These are phyloP conservation scores for Gymnoscopelus microlampas DNA, from an alignment of 2,797 vertebrate genomes.

Conservation along the genomic window DNA sequence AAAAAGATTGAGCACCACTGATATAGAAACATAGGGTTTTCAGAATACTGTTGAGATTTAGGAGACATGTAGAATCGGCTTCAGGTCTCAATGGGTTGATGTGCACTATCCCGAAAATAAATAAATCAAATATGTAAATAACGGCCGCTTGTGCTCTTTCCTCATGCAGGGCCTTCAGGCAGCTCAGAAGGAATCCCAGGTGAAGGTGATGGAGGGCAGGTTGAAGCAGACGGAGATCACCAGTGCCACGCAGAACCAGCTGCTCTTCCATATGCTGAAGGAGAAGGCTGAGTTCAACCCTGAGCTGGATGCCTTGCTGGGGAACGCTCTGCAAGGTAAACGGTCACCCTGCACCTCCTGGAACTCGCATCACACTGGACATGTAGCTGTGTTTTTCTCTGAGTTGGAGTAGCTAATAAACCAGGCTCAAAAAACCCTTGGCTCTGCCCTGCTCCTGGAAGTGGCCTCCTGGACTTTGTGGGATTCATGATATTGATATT, in stretches of 20 bases:
- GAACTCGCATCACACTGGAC: neutral
- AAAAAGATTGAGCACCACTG: no score
- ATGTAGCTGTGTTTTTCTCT: neutral
- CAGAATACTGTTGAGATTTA: no score
- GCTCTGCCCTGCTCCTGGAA: conserved; percentile 35
- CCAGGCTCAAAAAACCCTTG: neutral
- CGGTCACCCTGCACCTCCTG: neutral
- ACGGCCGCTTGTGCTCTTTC: neutral
- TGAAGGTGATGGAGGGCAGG: conserved; percentile 96
- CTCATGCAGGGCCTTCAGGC: conserved; percentile 90
- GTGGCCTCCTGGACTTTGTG: neutral
- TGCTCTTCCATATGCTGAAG: conserved; percentile 98
- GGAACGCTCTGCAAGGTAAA: conserved; percentile 96
- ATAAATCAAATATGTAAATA: no score
- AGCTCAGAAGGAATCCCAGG: conserved; percentile 95
- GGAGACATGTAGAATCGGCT: no score
- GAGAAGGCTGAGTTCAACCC: conserved; percentile 99
- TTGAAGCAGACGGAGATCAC: conserved; percentile 98
- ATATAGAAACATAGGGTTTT: no score
- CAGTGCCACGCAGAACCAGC: conserved; percentile 96
- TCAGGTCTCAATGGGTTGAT: no score
- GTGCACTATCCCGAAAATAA: no score
- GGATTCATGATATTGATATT: neutral
- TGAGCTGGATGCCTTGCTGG: conserved; percentile 94
- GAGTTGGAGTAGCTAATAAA: conserved; percentile 19